Conservation (phyloP, 1,140 invertebrate genomes). For the Drosophila paulistorum region DNA sequence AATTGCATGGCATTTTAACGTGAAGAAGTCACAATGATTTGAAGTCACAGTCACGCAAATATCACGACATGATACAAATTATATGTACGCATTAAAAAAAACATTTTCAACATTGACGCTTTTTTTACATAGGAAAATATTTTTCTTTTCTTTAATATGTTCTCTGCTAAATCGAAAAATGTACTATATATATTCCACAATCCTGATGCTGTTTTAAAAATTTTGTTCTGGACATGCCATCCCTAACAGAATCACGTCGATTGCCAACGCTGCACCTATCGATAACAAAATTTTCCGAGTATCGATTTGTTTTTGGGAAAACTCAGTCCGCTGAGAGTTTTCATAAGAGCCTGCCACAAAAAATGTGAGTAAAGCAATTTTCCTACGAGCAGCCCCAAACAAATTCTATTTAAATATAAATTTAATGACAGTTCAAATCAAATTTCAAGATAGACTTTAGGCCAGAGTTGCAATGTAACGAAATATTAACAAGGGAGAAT, state of each 20-base stretch:
- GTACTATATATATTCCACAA: neutral
- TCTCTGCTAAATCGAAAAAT: too few species aligned
- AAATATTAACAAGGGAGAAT: neutral
- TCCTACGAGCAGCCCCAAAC: neutral
- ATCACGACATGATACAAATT: too few species aligned
- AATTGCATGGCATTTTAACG: neutral
- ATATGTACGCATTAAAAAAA: too few species aligned
- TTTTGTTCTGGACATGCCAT: neutral
- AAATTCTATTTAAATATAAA: constrained; percentile 1
- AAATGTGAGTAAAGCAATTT: constrained; percentile 72
- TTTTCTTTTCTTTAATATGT: too few species aligned
- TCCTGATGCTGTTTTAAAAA: neutral
- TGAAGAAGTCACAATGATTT: too few species aligned
- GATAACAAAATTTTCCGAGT: neutral
- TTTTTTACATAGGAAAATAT: too few species aligned
- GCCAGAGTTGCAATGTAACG: constrained; percentile 4
- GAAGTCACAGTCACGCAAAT: too few species aligned
- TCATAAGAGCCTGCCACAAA: constrained; percentile 72
- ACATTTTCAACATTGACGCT: too few species aligned
- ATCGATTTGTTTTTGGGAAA: neutral
- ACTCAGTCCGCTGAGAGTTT: constrained; percentile 53
- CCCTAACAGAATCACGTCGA: neutral
- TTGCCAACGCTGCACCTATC: neutral
- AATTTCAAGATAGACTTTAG: neutral
- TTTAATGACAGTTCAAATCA: neutral